Evolutionary conservation across 2,113 vertebrate species (phyloP).

Genomic region (Cheirogaleus medius): DNA sequence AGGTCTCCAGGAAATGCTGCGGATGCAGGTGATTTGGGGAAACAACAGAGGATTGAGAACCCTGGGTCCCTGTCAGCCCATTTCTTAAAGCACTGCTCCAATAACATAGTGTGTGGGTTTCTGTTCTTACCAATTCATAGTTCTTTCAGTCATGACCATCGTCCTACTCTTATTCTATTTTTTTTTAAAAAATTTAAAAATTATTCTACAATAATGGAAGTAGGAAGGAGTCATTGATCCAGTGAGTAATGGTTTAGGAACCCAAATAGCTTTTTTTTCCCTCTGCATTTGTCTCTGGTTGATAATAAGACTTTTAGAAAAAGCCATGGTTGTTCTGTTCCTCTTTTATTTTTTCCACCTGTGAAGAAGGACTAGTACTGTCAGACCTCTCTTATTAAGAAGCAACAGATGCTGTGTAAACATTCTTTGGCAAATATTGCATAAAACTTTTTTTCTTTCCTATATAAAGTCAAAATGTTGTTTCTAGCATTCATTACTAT

Average conservation of each 20-base stretch:
- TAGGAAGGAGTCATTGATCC: not conserved
- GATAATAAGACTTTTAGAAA: not conserved
- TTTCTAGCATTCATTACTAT: not conserved
- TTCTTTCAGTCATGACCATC: not conserved
- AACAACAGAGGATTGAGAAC: not conserved
- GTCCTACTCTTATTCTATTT: not conserved
- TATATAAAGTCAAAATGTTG: not conserved
- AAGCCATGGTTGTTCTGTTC: not conserved
- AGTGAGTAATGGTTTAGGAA: not conserved
- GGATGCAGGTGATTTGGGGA: not conserved
- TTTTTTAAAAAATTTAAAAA: not conserved
- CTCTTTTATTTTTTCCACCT: not conserved
- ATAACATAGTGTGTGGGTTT: not conserved
- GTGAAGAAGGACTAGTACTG: not conserved
- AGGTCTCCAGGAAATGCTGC: not conserved
- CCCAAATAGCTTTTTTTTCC: not conserved
- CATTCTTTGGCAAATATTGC: not conserved
- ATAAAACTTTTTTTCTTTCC: not conserved
- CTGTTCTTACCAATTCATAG: not conserved
- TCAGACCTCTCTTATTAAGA: not conserved
- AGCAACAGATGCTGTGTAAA: not conserved
- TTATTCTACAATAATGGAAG: not conserved
- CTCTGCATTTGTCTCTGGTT: not conserved
- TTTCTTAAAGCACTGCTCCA: not conserved
- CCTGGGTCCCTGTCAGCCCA: rapidly evolving